Evolutionary conservation across 2,113 vertebrate genomes (phyloP).

Genomic region (Pachycephala philippinensis): DNA sequence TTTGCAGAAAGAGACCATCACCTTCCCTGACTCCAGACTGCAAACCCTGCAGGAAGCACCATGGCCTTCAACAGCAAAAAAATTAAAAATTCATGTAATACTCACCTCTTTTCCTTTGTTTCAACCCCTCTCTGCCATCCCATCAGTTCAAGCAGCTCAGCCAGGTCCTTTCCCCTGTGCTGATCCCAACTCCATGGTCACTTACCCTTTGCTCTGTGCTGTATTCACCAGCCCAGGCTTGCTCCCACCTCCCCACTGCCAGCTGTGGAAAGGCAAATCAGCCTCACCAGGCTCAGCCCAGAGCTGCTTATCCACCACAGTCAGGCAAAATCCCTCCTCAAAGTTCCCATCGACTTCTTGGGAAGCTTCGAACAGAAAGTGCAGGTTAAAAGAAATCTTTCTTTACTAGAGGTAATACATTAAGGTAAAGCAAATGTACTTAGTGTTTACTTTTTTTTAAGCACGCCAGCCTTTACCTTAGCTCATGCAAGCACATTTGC

Average conservation of each 20-base stretch:
- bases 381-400: background rate
- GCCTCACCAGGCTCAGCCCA: background rate
- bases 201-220: rapidly evolving
- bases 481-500: background rate
- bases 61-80: background rate
- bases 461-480: background rate
- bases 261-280: background rate
- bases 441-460: background rate
- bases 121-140: background rate
- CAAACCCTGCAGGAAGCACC: background rate
- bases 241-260: background rate
- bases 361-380: background rate
- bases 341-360: background rate
- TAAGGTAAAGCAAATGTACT: background rate
- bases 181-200: background rate
- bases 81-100: background rate
- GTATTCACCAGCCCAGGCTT: background rate
- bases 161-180: background rate
- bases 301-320: background rate
- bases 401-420: background rate
- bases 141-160: background rate
- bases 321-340: background rate
- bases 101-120: background rate
- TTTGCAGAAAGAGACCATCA: background rate
- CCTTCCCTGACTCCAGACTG: background rate